These are phyloP conservation scores for Spodoptera frugiperda DNA, from an alignment of 1,140 invertebrate species.

Conservation along the genomic window DNA sequence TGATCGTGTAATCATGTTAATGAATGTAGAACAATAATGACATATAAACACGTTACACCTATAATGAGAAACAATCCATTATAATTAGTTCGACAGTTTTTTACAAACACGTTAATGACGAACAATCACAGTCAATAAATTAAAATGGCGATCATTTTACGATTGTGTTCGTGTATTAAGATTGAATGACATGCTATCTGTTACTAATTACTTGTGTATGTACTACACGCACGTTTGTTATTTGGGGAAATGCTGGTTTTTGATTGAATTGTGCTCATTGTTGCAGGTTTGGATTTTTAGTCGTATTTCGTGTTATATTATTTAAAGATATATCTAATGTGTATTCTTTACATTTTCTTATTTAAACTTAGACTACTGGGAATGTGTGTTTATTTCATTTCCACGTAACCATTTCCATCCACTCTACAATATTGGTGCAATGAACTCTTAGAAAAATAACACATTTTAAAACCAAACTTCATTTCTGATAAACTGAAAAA, in stretches of 20 bases:
- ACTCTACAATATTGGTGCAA: too few relatives aligned
- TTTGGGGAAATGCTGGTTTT: slow-evolving; percentile 2
- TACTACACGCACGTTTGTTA: background rate
- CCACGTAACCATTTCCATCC: too few relatives aligned
- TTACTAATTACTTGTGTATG: background rate
- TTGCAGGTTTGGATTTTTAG: too few relatives aligned
- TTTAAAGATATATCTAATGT: too few relatives aligned
- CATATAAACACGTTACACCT: background rate
- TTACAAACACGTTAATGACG: background rate
- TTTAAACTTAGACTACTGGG: too few relatives aligned
- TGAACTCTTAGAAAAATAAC: too few relatives aligned
- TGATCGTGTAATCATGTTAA: slow-evolving; percentile 13
- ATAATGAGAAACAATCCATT: slow-evolving; percentile 4
- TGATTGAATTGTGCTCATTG: background rate
- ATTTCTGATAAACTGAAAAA: too few relatives aligned
- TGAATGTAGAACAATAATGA: background rate
- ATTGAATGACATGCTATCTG: slow-evolving; percentile 11
- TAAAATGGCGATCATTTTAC: slow-evolving; percentile 21
- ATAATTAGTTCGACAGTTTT: slow-evolving; percentile 4
- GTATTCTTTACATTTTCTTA: too few relatives aligned
- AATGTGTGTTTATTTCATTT: too few relatives aligned
- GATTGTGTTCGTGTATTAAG: slow-evolving; percentile 8
- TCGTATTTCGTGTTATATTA: background rate
- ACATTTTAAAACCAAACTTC: too few relatives aligned
- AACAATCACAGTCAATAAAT: slow-evolving; percentile 24